These are phyloP conservation scores for Archocentrus centrarchus DNA, from an alignment of 2,113 vertebrate species.

Conservation along the genomic window DNA sequence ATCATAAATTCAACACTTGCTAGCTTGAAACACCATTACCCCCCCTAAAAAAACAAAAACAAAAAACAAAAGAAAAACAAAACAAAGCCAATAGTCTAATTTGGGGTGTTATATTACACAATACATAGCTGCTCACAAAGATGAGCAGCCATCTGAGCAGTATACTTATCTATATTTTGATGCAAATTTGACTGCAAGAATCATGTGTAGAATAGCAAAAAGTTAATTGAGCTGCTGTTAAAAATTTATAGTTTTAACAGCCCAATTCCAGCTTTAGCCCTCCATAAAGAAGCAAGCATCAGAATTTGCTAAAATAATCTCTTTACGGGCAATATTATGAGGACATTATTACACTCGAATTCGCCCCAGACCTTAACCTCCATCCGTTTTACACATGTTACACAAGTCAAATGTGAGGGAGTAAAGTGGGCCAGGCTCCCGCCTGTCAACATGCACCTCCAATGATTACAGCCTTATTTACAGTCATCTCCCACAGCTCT, in stretches of 20 bases:
- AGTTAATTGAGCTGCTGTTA: background rate
- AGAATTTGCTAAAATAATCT: background rate
- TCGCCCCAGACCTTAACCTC: constrained; percentile 55
- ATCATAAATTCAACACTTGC: background rate
- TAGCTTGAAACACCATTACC: background rate
- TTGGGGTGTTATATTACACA: background rate
- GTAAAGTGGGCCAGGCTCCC: constrained; percentile 9
- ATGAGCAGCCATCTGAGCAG: background rate
- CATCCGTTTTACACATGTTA: constrained; percentile 70
- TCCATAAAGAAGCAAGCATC: background rate
- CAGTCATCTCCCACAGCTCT: constrained; percentile 60
- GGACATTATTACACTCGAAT: constrained; percentile 13
- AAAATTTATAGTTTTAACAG: background rate
- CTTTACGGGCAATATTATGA: background rate
- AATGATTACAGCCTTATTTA: constrained; percentile 77
- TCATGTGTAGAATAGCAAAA: constrained; percentile 7
- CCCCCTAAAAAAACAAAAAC: background rate
- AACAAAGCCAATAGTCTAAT: background rate
- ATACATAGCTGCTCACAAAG: background rate
- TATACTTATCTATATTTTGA: background rate
- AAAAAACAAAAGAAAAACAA: too few relatives aligned
- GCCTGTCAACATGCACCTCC: constrained; percentile 40
- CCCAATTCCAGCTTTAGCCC: background rate
- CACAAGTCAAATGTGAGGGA: constrained; percentile 45
- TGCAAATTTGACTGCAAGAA: background rate